Percentiles rank a stretch among this genome's conserved stretches.
phyloP scores from a whole-genome alignment of 2,888 invertebrate species.

The Amphipyra berbera region DNA sequence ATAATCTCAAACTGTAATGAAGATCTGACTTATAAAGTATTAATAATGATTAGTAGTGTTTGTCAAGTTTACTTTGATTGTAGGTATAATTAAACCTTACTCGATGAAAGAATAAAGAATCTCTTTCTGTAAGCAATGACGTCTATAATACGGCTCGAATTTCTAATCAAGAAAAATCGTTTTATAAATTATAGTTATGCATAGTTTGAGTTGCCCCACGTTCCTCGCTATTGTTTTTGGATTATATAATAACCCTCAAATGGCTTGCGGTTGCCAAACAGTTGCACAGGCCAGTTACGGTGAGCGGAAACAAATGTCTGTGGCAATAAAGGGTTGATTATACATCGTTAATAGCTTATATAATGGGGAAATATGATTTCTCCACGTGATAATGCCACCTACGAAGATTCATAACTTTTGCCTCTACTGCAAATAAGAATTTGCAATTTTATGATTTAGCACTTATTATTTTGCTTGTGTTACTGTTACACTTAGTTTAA shows the following conservation, averaged over 20 bases:
- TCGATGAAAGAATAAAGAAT: slow-evolving; percentile 5
- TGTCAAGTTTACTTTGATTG: slow-evolving; percentile 4
- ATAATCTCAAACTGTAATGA: slow-evolving; percentile 20
- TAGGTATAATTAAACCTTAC: slow-evolving; percentile 14
- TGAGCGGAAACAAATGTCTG: slow-evolving; percentile 11
- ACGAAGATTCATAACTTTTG: slow-evolving; percentile 27
- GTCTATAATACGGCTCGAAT: background rate
- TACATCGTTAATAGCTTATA: slow-evolving; percentile 24
- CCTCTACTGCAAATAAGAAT: slow-evolving; percentile 26
- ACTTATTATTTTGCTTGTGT: slow-evolving; percentile 32
- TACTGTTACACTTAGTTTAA: slow-evolving; percentile 41
- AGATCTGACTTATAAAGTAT: slow-evolving; percentile 52
- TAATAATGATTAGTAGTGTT: slow-evolving; percentile 29
- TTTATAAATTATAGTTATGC: slow-evolving; percentile 4
- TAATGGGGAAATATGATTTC: slow-evolving; percentile 49
- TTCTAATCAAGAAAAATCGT: slow-evolving; percentile 12
- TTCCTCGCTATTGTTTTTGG: slow-evolving; percentile 21
- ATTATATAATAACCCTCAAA: slow-evolving; percentile 32
- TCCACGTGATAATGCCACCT: slow-evolving; percentile 38
- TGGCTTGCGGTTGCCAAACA: slow-evolving; percentile 14
- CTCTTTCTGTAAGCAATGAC: slow-evolving; percentile 11
- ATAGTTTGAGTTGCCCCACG: slow-evolving; percentile 2
- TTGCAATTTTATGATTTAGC: slow-evolving; percentile 26
- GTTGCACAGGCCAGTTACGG: slow-evolving; percentile 7
- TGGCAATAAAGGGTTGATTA: slow-evolving; percentile 24